Evolutionary conservation across 1,140 invertebrate species (phyloP), one percentile per base, ranked within the genome.

Genomic region (Euglossa dilemma): DNA sequence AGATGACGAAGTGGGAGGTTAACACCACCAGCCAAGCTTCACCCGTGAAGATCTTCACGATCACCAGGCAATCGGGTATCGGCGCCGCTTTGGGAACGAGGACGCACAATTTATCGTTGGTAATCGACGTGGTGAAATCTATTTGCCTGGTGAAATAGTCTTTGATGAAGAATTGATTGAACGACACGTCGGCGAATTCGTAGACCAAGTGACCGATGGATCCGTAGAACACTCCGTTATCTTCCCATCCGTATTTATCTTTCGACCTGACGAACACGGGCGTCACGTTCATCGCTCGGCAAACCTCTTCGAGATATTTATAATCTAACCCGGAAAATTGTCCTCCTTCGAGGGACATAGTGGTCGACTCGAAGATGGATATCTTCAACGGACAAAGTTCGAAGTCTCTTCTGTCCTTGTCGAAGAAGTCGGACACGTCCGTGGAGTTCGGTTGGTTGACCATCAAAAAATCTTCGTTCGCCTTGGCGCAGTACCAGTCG

Each of bases 161-260:
- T 43, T 85, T 85, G 0, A 85, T 16, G 36, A 85, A 85, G 52
- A 85, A 83, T 5, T 85, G 69, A 56, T 85, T 85, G 43, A 85
- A 85, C 0, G 66, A 59, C 0, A 36, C 57, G 23, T 85, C 80
- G 0, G 69, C 47, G 7, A 47, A 54, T 0, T 6, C 23, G 23
- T 78, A 47, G 3, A 77, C 69, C 28, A 85, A 16, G 0, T 85
- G 73, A 7, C 67, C 80, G 2, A 85, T 4, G 0, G 74, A 18
- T 0, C 74, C 81, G 5, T 47, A 67, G 16, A 74, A 83, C 0
- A n/a, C 12, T 0, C 74, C 74, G 9, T 79, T 69, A 25, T 78
- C 73, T 14, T 36, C 4, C 84, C 80, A 85, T 8, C 81, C 80
- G n/a, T 28, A 74, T 28, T 12, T 67, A 12, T 79, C 61, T 8